A percentile compares a stretch with the other conserved stretches of the same genome.
Conservation (phyloP, 2,888 invertebrate species). For the Boloria euphrosyne region DNA sequence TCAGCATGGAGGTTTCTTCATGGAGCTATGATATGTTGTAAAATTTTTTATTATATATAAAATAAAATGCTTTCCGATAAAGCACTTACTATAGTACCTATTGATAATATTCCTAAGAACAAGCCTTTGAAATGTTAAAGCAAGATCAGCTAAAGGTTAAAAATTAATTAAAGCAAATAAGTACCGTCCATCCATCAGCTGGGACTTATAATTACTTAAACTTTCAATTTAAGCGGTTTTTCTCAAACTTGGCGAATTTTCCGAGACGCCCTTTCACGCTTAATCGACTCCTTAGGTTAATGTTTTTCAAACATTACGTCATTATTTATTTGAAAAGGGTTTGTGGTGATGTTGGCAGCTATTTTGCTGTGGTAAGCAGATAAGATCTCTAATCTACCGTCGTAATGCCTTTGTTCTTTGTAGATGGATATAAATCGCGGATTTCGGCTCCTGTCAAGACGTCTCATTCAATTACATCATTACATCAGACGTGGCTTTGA, state of each 20-base stretch:
- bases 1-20: too few species aligned
- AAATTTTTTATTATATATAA: too few species aligned
- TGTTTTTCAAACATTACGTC: constrained; percentile 29
- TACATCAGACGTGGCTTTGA: constrained; percentile 19
- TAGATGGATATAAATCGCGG: constrained; percentile 25
- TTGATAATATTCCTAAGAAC: too few species aligned
- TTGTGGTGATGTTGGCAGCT: constrained; percentile 14
- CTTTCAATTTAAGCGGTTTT: constrained; percentile 34
- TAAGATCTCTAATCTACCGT: constrained; percentile 28
- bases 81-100: too few species aligned
- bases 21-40: too few species aligned
- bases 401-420: constrained; percentile 28
- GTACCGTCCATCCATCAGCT: constrained; percentile 26
- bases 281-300: constrained; percentile 53
- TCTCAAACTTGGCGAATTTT: constrained; percentile 27
- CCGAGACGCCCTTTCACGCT: constrained; percentile 47
- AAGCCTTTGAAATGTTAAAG: too few species aligned
- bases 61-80: too few species aligned
- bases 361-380: constrained; percentile 15
- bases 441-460: constrained; percentile 15
- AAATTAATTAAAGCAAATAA: constrained; percentile 28
- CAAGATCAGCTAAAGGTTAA: background rate
- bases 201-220: constrained; percentile 34
- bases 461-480: constrained; percentile 22
- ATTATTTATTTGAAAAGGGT: constrained; percentile 27